These are phyloP conservation scores for Zaprionus camerounensis DNA, from an alignment of 1,140 invertebrate genomes.

Conservation along the genomic window DNA sequence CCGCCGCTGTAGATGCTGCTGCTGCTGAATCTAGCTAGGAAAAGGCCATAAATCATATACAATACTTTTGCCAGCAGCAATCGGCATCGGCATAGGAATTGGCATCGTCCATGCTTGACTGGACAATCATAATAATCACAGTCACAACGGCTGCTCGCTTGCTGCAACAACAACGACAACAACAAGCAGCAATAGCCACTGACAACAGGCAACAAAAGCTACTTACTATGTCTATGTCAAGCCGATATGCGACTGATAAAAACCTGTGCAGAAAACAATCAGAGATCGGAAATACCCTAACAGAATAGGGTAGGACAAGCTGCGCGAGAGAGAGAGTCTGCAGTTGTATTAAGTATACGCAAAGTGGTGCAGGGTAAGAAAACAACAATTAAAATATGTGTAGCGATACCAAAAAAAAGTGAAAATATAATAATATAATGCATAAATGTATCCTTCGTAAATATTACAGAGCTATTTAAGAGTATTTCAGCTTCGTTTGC, in stretches of 20 bases:
- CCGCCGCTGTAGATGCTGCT: conserved; percentile 2
- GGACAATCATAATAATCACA: conserved; percentile 82
- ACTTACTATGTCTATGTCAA: conserved; percentile 81
- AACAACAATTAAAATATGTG: neutral
- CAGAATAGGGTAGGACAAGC: neutral
- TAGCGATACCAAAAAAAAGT: neutral
- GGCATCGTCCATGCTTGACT: conserved; percentile 78
- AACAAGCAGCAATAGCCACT: conserved; percentile 45
- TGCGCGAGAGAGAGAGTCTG: neutral
- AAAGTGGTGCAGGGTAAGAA: neutral
- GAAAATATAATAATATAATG: neutral
- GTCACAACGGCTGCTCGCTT: conserved; percentile 52
- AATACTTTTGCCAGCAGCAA: conserved; percentile 56
- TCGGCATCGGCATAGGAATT: conserved; percentile 26
- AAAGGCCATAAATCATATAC: conserved; percentile 75
- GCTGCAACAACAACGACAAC: conserved; percentile 45
- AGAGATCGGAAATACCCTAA: conserved; percentile 45
- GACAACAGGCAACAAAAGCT: conserved; percentile 77
- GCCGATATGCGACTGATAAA: conserved; percentile 80
- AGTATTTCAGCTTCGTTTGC: conserved; percentile 39
- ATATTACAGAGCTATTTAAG: neutral
- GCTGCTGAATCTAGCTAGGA: conserved; percentile 42
- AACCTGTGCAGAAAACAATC: conserved; percentile 71
- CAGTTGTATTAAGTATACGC: neutral
- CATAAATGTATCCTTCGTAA: neutral